These are phyloP conservation scores for Mamestra brassicae DNA, from an alignment of 2,888 invertebrate species.

Conservation along the genomic window DNA sequence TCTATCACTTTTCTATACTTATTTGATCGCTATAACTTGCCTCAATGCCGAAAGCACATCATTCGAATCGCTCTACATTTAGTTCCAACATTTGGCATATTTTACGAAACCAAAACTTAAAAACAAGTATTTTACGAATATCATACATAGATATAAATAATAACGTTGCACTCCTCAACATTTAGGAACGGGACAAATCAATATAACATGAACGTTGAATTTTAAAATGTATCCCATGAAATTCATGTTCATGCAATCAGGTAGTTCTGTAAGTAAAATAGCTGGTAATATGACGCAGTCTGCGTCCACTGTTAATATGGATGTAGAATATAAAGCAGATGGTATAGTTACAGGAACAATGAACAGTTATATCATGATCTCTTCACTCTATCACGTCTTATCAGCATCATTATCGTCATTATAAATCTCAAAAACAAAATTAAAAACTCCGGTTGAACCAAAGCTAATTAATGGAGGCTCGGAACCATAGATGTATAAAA, in stretches of 20 bases:
- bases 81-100: neutral
- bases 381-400: slow-evolving; percentile 59
- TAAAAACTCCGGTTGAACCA: too few species aligned
- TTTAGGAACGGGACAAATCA: slow-evolving; percentile 61
- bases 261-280: slow-evolving; percentile 73
- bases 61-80: slow-evolving; percentile 4
- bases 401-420: neutral
- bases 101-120: slow-evolving; percentile 3
- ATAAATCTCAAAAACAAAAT: too few species aligned
- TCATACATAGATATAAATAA: slow-evolving; percentile 32
- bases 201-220: slow-evolving; percentile 72
- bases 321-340: slow-evolving; percentile 87
- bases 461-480: too few species aligned
- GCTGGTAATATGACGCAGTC: slow-evolving; percentile 80
- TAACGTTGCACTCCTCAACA: slow-evolving; percentile 61
- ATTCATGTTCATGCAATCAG: slow-evolving; percentile 72
- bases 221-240: slow-evolving; percentile 78
- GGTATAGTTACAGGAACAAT: slow-evolving; percentile 68
- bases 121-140: slow-evolving; percentile 52
- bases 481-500: too few species aligned
- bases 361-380: slow-evolving; percentile 64
- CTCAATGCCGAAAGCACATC: neutral
- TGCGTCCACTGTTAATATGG: slow-evolving; percentile 85
- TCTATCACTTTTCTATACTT: neutral
- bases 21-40: neutral